A percentile compares a stretch with the other conserved stretches of the same genome.
Conservation (phyloP, 2,888 invertebrate genomes). For the Troilus luridus region DNA sequence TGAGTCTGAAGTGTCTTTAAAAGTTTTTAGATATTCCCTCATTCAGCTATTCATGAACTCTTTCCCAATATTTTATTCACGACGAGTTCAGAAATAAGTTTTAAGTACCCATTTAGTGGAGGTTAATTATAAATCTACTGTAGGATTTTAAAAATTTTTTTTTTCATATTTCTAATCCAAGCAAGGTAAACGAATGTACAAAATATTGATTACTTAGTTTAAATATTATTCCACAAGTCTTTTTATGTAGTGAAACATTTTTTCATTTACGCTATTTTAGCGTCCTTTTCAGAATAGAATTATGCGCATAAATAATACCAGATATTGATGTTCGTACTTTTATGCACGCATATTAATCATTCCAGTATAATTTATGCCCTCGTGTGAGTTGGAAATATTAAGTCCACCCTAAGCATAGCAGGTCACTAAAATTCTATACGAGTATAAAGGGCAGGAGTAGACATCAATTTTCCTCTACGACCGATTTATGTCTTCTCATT, state of each 20-base stretch:
- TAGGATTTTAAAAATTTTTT: neutral
- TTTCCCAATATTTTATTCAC: neutral
- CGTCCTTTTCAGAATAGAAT: no score
- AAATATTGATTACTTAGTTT: no score
- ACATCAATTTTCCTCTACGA: neutral
- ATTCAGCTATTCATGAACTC: conserved; percentile 21
- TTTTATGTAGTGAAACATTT: no score
- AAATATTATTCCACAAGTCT: no score
- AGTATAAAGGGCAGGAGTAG: neutral
- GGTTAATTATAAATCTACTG: neutral
- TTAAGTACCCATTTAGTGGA: neutral
- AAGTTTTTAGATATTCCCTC: conserved; percentile 1
- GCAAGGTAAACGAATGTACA: no score
- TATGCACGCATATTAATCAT: neutral
- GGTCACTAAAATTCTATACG: neutral
- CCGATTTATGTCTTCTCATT: conserved; percentile 7
- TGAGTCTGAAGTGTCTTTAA: neutral
- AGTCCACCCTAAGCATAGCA: neutral
- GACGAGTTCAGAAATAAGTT: neutral
- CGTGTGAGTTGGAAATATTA: neutral
- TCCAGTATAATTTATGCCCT: neutral
- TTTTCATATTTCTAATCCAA: neutral
- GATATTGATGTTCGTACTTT: neutral
- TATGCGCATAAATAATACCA: neutral
- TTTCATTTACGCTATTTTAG: no score